These are phyloP conservation scores for Drosophila cyrtoloma DNA, from an alignment of 2,888 invertebrate species.

Conservation along the genomic window DNA sequence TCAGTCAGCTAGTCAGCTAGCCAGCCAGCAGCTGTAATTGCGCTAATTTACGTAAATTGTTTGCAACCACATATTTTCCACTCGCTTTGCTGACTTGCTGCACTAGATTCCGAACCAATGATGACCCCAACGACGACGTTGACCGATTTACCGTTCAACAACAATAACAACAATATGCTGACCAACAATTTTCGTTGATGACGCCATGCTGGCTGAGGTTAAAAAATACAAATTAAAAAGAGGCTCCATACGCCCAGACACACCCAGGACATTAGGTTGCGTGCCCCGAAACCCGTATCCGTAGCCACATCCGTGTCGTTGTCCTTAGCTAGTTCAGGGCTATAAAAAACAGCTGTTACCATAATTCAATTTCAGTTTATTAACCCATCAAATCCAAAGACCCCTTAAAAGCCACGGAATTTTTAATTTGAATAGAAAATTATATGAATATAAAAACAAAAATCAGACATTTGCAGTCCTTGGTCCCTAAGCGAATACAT, in stretches of 20 bases:
- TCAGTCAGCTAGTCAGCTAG: neutral
- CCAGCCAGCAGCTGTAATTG: slow-evolving; percentile 56
- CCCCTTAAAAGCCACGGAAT: neutral
- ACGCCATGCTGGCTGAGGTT: slow-evolving; percentile 42
- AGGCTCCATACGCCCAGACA: slow-evolving; percentile 13
- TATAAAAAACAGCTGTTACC: neutral
- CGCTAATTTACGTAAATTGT: slow-evolving; percentile 71
- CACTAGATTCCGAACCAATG: slow-evolving; percentile 65
- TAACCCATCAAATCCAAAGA: neutral
- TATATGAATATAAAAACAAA: neutral
- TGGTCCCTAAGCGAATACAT: neutral
- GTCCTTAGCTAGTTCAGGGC: slow-evolving; percentile 5
- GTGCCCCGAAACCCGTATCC: slow-evolving; percentile 6
- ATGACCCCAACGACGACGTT: slow-evolving; percentile 46
- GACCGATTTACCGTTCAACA: slow-evolving; percentile 52
- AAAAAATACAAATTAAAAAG: neutral
- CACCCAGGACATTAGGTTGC: slow-evolving; percentile 43
- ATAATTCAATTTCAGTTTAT: neutral
- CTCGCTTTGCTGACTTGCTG: slow-evolving; percentile 47
- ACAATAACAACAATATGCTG: slow-evolving; percentile 13
- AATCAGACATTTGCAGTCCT: neutral
- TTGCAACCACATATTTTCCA: slow-evolving; percentile 59
- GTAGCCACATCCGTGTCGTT: slow-evolving; percentile 1
- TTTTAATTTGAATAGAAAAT: neutral
- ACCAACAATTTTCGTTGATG: slow-evolving; percentile 29